Evolutionary conservation across 2,113 vertebrate genomes (phyloP).

Genomic region (Poicephalus gulielmi): DNA sequence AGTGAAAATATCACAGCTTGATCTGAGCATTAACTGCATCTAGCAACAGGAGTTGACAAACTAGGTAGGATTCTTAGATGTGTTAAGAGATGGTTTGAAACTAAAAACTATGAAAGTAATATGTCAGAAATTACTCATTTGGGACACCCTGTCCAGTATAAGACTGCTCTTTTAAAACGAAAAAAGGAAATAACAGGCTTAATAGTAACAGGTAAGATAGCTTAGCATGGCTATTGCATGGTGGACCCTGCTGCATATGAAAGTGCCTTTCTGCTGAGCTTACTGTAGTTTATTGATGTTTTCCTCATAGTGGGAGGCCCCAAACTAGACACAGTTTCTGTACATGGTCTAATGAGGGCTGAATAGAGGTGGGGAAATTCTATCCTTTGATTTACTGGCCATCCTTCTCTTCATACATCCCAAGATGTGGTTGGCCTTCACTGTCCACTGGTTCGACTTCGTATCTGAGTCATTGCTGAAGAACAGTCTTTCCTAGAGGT

Average conservation of each 20-base stretch:
- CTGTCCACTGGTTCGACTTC: background rate
- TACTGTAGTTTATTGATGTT: background rate
- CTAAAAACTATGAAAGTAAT: background rate
- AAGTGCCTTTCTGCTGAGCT: background rate
- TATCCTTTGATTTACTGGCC: background rate
- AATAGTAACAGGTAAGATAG: background rate
- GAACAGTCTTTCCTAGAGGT: background rate
- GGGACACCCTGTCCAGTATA: background rate
- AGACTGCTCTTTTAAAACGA: background rate
- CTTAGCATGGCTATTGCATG: background rate
- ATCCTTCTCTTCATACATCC: background rate
- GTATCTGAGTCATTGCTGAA: background rate
- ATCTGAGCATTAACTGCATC: background rate
- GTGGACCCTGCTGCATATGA: background rate
- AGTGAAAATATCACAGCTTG: constrained; percentile 6
- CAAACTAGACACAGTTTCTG: background rate
- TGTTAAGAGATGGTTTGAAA: background rate
- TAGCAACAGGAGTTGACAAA: background rate
- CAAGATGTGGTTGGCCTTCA: background rate
- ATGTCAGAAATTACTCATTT: background rate
- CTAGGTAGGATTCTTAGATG: background rate
- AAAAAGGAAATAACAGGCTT: background rate
- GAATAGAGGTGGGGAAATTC: background rate
- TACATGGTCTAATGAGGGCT: background rate
- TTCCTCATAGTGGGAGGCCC: background rate